These are phyloP conservation scores for Meloidogyne hapla DNA, from an alignment of 1,140 invertebrate genomes.

Conservation along the genomic window DNA sequence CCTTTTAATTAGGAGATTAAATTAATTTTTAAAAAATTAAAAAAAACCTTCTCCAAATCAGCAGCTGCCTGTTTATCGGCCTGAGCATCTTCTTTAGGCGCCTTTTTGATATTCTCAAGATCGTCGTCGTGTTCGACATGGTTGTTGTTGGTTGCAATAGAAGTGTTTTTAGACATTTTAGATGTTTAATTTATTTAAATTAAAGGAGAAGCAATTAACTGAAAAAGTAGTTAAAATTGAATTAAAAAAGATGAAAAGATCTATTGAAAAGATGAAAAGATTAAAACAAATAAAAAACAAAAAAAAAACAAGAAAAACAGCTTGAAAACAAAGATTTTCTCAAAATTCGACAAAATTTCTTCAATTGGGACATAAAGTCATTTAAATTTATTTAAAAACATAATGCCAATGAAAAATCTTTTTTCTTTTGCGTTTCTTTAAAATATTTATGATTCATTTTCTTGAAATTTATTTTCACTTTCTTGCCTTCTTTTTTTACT, in stretches of 20 bases:
- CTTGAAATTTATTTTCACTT: background rate
- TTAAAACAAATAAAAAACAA: too few species aligned
- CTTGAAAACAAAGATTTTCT: too few species aligned
- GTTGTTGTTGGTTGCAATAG: background rate
- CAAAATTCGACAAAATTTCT: too few species aligned
- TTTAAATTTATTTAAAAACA: background rate
- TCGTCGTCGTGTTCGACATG: background rate
- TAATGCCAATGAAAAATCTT: background rate
- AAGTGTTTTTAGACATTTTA: background rate
- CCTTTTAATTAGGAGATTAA: conserved; percentile 2
- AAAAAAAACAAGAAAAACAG: too few species aligned
- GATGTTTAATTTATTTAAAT: too few species aligned
- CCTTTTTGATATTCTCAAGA: background rate
- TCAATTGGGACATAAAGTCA: too few species aligned
- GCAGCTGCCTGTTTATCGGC: background rate
- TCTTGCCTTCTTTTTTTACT: background rate
- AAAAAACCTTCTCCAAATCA: background rate
- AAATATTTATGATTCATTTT: background rate
- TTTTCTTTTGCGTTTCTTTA: background rate
- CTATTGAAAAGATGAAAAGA: too few species aligned
- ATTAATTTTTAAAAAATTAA: background rate
- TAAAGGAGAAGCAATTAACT: too few species aligned
- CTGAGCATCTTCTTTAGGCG: background rate
- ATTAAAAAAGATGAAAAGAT: too few species aligned
- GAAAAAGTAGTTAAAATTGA: too few species aligned